A percentile compares a stretch with the other conserved stretches of the same genome.
Conservation (phyloP, 2,113 vertebrate genomes). For the Caracal caracal region DNA sequence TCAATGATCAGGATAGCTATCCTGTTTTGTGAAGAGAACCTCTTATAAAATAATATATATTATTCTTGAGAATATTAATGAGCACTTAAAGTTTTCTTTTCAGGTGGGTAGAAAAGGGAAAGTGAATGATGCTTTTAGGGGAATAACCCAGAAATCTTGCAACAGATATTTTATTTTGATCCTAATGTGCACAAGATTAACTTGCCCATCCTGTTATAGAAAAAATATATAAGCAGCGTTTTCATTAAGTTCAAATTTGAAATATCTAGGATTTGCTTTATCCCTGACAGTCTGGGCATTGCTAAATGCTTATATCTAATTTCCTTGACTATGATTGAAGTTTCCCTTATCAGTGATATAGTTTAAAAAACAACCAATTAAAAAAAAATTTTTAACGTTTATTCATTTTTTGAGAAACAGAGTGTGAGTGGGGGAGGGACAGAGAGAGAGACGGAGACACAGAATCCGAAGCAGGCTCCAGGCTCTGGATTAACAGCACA, state of each 20-base stretch:
- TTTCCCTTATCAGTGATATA: not conserved
- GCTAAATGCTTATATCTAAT: not conserved
- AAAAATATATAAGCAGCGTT: not conserved
- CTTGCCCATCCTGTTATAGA: not conserved
- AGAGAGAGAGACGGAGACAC: no score
- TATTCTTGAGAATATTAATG: not conserved
- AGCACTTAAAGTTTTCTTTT: not conserved
- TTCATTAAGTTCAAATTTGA: conserved; percentile 37
- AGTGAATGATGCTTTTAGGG: not conserved
- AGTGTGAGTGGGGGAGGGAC: no score
- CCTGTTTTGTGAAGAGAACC: not conserved
- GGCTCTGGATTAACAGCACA: no score
- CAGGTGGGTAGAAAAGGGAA: not conserved
- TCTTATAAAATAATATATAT: not conserved
- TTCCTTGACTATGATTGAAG: not conserved
- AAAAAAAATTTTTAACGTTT: not conserved
- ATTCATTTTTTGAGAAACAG: no score
- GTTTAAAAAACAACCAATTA: not conserved
- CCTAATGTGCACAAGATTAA: not conserved
- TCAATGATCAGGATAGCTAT: not conserved
- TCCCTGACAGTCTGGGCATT: not conserved
- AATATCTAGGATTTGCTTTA: not conserved
- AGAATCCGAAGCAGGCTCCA: no score
- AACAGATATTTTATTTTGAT: conserved; percentile 31
- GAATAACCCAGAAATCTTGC: not conserved